These are phyloP conservation scores for Erebia epiphron DNA, from an alignment of 2,888 invertebrate species.

Conservation along the genomic window DNA sequence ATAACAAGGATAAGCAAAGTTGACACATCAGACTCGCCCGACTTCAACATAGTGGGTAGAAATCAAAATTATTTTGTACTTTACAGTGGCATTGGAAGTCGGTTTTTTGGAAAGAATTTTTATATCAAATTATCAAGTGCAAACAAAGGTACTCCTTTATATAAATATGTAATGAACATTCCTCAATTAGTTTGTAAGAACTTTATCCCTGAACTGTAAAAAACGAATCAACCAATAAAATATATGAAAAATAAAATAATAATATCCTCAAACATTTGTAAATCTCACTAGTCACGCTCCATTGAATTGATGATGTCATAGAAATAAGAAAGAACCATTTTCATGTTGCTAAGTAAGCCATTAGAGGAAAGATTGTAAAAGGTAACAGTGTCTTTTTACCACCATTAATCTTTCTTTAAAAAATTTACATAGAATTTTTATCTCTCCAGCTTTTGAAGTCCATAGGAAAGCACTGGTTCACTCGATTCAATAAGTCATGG, in stretches of 20 bases:
- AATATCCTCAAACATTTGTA: slow-evolving; percentile 7
- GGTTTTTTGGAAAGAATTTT: too few species aligned
- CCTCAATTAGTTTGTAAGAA: too few species aligned
- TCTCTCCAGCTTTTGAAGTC: not conserved
- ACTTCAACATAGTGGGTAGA: too few species aligned
- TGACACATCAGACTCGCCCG: too few species aligned
- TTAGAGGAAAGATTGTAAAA: slow-evolving; percentile 18
- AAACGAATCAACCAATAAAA: not conserved
- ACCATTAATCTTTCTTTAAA: not conserved
- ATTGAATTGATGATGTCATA: slow-evolving; percentile 17
- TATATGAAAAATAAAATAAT: not conserved
- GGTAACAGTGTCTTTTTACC: not conserved
- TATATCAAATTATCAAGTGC: too few species aligned
- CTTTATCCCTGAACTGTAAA: not conserved
- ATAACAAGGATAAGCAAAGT: too few species aligned
- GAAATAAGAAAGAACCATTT: slow-evolving; percentile 21
- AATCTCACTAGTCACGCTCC: slow-evolving; percentile 30
- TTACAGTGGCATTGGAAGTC: too few species aligned
- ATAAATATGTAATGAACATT: too few species aligned
- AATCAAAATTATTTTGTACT: too few species aligned
- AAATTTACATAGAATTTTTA: not conserved
- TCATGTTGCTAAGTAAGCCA: slow-evolving; percentile 28
- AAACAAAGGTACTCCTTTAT: too few species aligned
- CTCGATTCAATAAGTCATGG: too few species aligned
- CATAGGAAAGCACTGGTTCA: not conserved